phyloP scores from a whole-genome alignment of 2,888 invertebrate genomes.

The Halictus ligatus region DNA sequence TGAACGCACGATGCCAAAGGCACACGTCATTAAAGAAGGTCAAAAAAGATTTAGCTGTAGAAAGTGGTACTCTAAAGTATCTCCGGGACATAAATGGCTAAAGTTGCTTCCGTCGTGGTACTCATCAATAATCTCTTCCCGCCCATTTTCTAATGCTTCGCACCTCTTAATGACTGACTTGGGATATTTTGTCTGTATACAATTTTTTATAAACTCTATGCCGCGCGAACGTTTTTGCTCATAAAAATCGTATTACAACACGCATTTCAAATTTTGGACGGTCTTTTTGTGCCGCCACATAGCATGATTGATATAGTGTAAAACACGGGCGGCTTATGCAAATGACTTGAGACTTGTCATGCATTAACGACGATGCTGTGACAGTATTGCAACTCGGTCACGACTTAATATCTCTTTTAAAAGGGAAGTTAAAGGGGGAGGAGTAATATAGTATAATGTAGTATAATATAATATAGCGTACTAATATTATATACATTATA shows the following conservation, averaged over 20 bases:
- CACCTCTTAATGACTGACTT: not conserved
- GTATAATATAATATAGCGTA: no score
- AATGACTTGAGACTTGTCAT: not conserved
- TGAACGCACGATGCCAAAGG: not conserved
- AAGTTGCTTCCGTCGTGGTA: slow-evolving; percentile 4
- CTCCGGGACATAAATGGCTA: not conserved
- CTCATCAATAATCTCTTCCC: not conserved
- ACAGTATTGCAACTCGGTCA: not conserved
- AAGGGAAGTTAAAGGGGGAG: not conserved
- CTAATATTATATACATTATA: no score
- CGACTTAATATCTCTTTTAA: not conserved
- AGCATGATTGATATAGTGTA: not conserved
- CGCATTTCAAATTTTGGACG: not conserved
- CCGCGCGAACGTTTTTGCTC: not conserved
- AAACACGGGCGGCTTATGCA: slow-evolving; percentile 1
- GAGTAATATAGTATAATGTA: not conserved
- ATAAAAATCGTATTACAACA: not conserved
- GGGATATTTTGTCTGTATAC: not conserved
- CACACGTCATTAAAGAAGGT: not conserved
- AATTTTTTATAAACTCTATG: not conserved
- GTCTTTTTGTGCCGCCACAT: not conserved
- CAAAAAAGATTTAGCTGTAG: not conserved
- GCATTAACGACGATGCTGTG: not conserved
- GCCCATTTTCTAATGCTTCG: not conserved
- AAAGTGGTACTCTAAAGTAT: not conserved